Evolutionary conservation across 1,140 invertebrate species (phyloP), one percentile per base, ranked within the genome.

Genomic region (Drosophila repleta): DNA sequence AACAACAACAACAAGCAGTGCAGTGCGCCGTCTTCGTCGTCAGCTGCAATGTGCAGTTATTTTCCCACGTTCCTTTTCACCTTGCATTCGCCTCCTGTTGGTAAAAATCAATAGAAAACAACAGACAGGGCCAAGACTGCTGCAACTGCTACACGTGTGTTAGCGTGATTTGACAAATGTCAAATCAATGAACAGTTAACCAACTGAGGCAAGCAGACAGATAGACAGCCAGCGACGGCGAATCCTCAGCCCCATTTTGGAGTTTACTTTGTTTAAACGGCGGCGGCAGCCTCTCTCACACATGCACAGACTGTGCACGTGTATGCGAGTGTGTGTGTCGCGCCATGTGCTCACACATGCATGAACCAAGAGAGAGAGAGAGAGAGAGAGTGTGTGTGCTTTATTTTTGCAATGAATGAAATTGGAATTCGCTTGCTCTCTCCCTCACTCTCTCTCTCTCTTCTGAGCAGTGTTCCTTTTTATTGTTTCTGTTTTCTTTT

Each of bases 91-190:
- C 17, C 48, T 71, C 41, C 26, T 46, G 41, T 37, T 63, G 79
- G 79, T 82, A 88, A 87, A 85, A 87, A 87, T 87, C 82, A 87
- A 87, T 85, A 88, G 62, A 32, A 67, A 64, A 62, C 55, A 49
- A 65, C 37, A 45, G 49, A 35, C 15, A 56, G 29, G 6, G 53
- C 3, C n/a, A n/a, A n/a, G n/a, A n/a, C 4, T 41, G 39, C 24
- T 60, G 26, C 37, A 57, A 66, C 20, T 45, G n/a, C n/a, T 29
- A 26, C 81, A 85, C 75, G 82, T 87, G 26, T 45, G 48, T 46
- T 21, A 35, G 56, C 43, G n/a, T 49, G 45, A 10, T 57, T 24
- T 32, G n/a, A 39, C 15, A 48, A 55, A 53, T 64, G 53, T 32
- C 32, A 58, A 85, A 82, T 87, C 82, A 74, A 88, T 87, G 82